phyloP scores from a whole-genome alignment of 2,797 vertebrate genomes.

The Silurus aristotelis region DNA sequence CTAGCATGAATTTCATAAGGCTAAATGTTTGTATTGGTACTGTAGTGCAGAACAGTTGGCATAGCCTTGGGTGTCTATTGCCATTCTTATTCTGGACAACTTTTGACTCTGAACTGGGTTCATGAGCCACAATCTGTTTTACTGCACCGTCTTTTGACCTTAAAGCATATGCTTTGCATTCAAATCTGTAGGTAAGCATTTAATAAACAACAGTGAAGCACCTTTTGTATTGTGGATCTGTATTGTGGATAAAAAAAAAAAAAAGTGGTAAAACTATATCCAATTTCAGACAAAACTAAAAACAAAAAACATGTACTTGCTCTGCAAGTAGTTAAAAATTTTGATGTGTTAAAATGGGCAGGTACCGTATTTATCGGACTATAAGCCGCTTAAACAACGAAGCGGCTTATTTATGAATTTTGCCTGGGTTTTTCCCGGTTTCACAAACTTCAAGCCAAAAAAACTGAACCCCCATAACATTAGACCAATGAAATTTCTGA shows the following conservation, averaged over 20 bases:
- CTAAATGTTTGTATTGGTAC: slow-evolving; percentile 62
- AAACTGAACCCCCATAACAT: too few relatives aligned
- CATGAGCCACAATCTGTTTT: neutral
- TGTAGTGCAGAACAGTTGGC: slow-evolving; percentile 59
- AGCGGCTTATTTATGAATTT: too few relatives aligned
- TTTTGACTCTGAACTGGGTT: slow-evolving; percentile 3
- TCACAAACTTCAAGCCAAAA: too few relatives aligned
- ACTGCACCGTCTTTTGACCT: neutral
- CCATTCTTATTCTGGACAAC: slow-evolving; percentile 16
- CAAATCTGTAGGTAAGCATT: neutral
- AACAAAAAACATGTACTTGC: too few relatives aligned
- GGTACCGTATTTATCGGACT: too few relatives aligned
- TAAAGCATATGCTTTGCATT: neutral
- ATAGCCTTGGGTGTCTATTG: slow-evolving; percentile 48
- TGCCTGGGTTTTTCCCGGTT: too few relatives aligned
- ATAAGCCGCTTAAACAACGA: too few relatives aligned
- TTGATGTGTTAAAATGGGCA: too few relatives aligned
- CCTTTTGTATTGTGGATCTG: neutral
- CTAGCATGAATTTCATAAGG: slow-evolving; percentile 29
- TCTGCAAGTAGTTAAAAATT: too few relatives aligned
- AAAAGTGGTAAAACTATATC: too few relatives aligned
- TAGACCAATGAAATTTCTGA: too few relatives aligned
- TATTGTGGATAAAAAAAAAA: too few relatives aligned
- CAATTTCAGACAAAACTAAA: neutral
- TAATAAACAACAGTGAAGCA: neutral